phyloP scores from a whole-genome alignment of 2,888 invertebrate genomes.

The Cinara cedri region DNA sequence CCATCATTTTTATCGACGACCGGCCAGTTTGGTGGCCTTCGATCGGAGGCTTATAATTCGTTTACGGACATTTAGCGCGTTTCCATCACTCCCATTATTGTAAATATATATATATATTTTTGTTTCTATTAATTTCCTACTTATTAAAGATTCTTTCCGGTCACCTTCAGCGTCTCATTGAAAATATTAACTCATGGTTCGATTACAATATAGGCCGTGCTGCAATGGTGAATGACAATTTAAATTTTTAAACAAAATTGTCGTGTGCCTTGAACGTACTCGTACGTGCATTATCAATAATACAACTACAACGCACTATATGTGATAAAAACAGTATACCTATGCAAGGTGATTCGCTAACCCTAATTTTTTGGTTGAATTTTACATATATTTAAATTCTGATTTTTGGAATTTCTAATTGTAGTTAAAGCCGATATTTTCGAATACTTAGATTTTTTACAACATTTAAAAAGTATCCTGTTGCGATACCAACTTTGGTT shows the following conservation, averaged over 20 bases:
- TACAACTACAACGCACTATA: background rate
- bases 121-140: background rate
- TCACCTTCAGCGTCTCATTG: constrained; percentile 22
- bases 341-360: too few species aligned
- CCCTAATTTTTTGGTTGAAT: too few species aligned
- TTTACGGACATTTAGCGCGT: background rate
- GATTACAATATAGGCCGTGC: background rate
- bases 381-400: too few species aligned
- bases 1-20: background rate
- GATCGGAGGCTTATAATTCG: background rate
- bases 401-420: too few species aligned
- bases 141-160: constrained; percentile 22
- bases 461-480: too few species aligned
- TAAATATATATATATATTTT: background rate
- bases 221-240: background rate
- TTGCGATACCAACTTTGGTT: too few species aligned
- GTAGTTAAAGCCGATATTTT: too few species aligned
- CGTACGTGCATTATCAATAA: background rate
- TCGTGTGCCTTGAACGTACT: background rate
- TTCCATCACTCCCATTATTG: background rate
- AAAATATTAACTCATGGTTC: background rate
- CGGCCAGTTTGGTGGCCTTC: constrained; percentile 7
- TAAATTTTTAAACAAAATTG: background rate
- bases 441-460: too few species aligned
- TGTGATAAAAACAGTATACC: too few species aligned